Conservation (phyloP, 2,888 invertebrate genomes). For the Melieria crassipennis region DNA sequence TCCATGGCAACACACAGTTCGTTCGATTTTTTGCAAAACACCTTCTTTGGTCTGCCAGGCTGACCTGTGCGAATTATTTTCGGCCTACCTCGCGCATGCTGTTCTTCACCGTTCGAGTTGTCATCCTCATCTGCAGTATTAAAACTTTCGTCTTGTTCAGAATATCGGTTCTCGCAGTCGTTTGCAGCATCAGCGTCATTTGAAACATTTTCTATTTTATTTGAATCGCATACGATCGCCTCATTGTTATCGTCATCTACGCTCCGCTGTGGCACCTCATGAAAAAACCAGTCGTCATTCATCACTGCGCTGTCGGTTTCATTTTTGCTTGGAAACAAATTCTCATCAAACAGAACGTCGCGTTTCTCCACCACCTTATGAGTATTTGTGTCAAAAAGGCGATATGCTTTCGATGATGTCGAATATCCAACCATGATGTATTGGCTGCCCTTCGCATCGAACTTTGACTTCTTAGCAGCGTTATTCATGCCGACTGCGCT, state of each 20-base stretch:
- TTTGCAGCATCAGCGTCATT: no score
- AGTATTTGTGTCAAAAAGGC: constrained; percentile 7
- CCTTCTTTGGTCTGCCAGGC: constrained; percentile 16
- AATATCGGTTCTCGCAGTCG: no score
- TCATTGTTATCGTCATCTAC: no score
- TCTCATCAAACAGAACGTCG: background rate
- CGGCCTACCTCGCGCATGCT: background rate
- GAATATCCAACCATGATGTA: background rate
- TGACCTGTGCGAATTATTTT: constrained; percentile 16
- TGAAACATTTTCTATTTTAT: no score
- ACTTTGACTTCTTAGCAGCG: constrained; percentile 11
- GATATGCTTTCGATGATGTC: constrained; percentile 6
- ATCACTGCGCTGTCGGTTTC: background rate
- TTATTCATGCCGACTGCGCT: constrained; percentile 17
- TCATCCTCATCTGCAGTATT: no score
- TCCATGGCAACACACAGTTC: background rate
- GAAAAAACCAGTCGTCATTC: no score
- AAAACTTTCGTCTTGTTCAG: no score
- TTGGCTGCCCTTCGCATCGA: background rate
- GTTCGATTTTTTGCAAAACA: constrained; percentile 4
- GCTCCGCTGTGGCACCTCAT: no score
- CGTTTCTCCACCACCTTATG: background rate
- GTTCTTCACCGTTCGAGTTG: no score
- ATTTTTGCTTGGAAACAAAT: constrained; percentile 22
- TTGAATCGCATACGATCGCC: no score